Percentiles rank a stretch among this genome's conserved stretches.
These are phyloP conservation scores for Trichacis sp. DNA, from an alignment of 2,888 invertebrate genomes.

Conservation along the genomic window DNA sequence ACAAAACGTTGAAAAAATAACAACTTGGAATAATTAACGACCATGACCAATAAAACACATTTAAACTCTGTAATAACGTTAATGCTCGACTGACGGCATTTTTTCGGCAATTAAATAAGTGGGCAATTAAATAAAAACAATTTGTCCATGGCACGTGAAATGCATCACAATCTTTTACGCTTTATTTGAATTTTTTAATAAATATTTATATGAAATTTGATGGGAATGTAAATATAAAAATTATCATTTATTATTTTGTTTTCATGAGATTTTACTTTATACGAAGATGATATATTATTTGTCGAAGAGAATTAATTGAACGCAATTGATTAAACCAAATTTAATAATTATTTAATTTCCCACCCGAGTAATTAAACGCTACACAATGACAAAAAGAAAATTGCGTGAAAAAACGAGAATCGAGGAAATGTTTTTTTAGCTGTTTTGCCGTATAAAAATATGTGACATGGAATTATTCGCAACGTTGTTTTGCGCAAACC, in stretches of 20 bases:
- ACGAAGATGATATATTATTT: neutral
- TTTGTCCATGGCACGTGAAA: neutral
- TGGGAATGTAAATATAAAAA: too few species aligned
- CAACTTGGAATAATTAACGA: conserved; percentile 17
- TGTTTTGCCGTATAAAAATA: neutral
- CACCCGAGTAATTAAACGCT: conserved; percentile 19
- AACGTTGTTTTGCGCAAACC: conserved; percentile 18
- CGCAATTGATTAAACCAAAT: too few species aligned
- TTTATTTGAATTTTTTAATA: too few species aligned
- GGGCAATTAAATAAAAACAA: conserved; percentile 1
- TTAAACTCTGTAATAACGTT: conserved; percentile 13
- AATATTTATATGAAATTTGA: too few species aligned
- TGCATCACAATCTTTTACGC: too few species aligned
- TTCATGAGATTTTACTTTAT: neutral
- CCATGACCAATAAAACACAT: conserved; percentile 49
- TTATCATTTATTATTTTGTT: neutral
- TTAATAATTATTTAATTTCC: conserved; percentile 18
- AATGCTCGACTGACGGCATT: neutral
- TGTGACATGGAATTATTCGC: neutral
- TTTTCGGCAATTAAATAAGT: too few species aligned
- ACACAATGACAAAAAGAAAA: too few species aligned
- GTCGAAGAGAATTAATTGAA: too few species aligned
- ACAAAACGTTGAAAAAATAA: neutral
- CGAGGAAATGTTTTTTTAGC: too few species aligned
- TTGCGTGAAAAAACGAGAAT: neutral